These are phyloP conservation scores for Ispidina picta DNA, from an alignment of 2,797 vertebrate species.

Conservation along the genomic window DNA sequence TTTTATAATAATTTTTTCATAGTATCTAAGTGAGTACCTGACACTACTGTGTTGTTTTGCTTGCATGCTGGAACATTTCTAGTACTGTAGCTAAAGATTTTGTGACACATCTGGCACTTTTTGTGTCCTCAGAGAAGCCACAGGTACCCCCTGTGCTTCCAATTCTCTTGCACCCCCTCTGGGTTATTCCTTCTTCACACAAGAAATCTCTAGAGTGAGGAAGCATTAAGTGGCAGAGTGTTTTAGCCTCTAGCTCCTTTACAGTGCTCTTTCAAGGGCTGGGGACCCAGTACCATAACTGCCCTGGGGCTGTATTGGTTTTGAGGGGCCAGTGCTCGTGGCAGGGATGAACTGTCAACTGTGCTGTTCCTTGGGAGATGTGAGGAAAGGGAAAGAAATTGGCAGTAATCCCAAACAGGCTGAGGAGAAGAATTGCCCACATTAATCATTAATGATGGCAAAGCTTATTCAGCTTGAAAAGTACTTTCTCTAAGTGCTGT, in stretches of 20 bases:
- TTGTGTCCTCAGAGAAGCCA: neutral
- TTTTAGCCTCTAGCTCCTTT: neutral
- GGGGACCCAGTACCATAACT: neutral
- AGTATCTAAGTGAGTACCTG: neutral
- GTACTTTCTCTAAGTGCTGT: constrained; percentile 45
- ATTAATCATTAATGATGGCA: constrained; percentile 55
- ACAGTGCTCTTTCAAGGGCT: neutral
- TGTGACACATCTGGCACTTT: fast-evolving
- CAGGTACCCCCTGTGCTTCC: neutral
- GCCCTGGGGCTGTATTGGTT: neutral
- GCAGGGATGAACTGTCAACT: neutral
- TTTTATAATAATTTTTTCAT: neutral
- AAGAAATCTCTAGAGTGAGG: neutral
- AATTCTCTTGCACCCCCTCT: neutral
- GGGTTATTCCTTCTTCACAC: neutral
- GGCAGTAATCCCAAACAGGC: neutral
- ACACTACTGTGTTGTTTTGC: neutral
- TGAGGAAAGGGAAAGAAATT: neutral
- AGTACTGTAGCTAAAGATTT: neutral
- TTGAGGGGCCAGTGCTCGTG: neutral
- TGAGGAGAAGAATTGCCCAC: neutral
- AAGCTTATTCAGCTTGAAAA: constrained; percentile 40
- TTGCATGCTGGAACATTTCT: neutral
- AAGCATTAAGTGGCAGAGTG: neutral
- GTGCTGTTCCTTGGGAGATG: neutral